Conservation (phyloP, 2,113 vertebrate species). For the Gadus macrocephalus region DNA sequence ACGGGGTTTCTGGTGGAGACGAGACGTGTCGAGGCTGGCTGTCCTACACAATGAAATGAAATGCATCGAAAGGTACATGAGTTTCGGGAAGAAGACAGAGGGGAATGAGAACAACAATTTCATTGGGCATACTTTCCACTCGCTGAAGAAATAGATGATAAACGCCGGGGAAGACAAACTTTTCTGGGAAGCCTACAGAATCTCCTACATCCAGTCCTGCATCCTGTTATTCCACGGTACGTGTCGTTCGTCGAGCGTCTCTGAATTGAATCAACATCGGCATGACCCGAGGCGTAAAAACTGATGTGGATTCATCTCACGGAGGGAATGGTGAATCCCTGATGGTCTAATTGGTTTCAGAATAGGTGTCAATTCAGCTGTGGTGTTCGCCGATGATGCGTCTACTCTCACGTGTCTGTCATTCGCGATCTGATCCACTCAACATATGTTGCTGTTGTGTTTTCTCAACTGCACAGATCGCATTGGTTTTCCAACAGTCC, state of each 20-base stretch:
- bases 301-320: conserved; percentile 12
- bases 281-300: not conserved
- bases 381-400: too few relatives aligned
- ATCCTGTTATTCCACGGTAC: too few relatives aligned
- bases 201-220: too few relatives aligned
- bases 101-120: not conserved
- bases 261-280: not conserved
- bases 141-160: too few relatives aligned
- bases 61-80: not conserved
- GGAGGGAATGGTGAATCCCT: conserved; percentile 21
- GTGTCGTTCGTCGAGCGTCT: too few relatives aligned
- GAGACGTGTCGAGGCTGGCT: not conserved
- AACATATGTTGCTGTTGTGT: too few relatives aligned
- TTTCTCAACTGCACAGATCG: conserved; percentile 3
- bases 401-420: too few relatives aligned
- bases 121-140: not conserved
- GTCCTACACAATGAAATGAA: too few relatives aligned
- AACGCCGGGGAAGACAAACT: not conserved
- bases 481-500: conserved; percentile 5
- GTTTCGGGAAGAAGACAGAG: not conserved
- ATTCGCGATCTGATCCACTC: too few relatives aligned
- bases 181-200: not conserved
- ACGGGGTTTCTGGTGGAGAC: not conserved
- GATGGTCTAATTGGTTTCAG: not conserved
- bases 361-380: too few relatives aligned